Base-by-base conservation (phyloP, 2,888 invertebrate genomes). In the Lasioglossum oenotherae region DNA sequence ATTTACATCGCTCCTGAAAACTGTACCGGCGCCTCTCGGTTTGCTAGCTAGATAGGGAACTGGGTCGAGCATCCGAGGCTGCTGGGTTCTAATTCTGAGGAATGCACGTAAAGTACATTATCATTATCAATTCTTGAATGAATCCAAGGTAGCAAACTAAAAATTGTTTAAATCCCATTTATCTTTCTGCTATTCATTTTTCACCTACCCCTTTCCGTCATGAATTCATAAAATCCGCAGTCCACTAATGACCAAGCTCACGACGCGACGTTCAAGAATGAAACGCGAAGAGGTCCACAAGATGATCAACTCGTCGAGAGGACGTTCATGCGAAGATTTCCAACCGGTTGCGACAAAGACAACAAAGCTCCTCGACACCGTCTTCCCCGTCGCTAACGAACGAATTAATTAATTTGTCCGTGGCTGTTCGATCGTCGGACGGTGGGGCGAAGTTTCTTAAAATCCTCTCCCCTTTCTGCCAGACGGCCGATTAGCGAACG, bases 341-440 rank as follows among this genome's bases (percentile, higher is more conserved):
- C 4, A 5, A 1, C 0, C 4, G 1, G 16, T 64, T 31, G 16
- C 35, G 67, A 67, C 19, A 16, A 31, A 35, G 31, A 31, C 64
- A 35, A 67, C 64, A 8, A 31, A 35, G 31, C 31, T 35, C 8
- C 31, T 35, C 35, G 64, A 35, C 19, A 27, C 2, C 27, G 14
- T 27, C 14, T 60, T 27, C 12, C 27, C n/a, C 60, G 60, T 4
- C 27, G 49, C 31, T 91, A 90, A 92, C 82, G 87, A 92, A 91
- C 83, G 86, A 89, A 90, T 91, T 89, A 91, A 91, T 91, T 90
- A 89, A 91, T 93, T 91, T 89, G n/a, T 80, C 82, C 73, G 27
- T 5, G 60, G 75, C 69, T 60, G 78, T 60, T 67, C 72, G 60
- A 60, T 60, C 31, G 64, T 53, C 38, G 67, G 44, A 60, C 75